These are phyloP conservation scores for Hoplostethus mediterraneus DNA, from an alignment of 2,797 vertebrate species.

Conservation along the genomic window DNA sequence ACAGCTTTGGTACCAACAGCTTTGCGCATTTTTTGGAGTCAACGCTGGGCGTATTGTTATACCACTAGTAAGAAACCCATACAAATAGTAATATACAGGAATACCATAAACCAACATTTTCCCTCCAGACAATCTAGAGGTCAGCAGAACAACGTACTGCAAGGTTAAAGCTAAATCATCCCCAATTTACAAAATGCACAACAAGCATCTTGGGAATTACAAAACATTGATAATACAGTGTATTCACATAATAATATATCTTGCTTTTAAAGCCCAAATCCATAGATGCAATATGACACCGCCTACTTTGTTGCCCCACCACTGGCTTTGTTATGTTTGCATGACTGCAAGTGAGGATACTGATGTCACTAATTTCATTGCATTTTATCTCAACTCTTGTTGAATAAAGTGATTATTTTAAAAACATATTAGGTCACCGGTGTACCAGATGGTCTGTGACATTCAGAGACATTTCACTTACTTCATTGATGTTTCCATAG, in stretches of 20 bases:
- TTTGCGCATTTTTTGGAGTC: constrained; percentile 4
- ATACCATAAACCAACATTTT: background rate
- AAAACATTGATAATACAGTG: too few relatives aligned
- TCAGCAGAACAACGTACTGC: constrained; percentile 9
- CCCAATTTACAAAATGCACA: too few relatives aligned
- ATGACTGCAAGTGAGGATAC: too few relatives aligned
- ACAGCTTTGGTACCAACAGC: constrained; percentile 25
- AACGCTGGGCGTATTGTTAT: background rate
- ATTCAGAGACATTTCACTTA: background rate
- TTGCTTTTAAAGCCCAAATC: too few relatives aligned
- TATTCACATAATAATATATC: too few relatives aligned
- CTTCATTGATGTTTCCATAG: background rate
- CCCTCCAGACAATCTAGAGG: background rate
- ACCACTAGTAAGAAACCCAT: constrained; percentile 4
- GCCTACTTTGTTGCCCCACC: too few relatives aligned
- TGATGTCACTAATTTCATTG: too few relatives aligned
- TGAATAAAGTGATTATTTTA: too few relatives aligned
- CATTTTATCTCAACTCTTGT: background rate
- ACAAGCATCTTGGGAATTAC: too few relatives aligned
- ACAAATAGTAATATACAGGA: background rate
- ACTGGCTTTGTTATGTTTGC: too few relatives aligned
- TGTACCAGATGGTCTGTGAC: background rate
- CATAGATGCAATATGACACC: too few relatives aligned
- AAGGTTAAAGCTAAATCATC: constrained; percentile 14
- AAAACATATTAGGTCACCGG: background rate